A percentile compares a stretch with the other conserved stretches of the same genome.
These are phyloP conservation scores for Drosophila kepulauana DNA, from an alignment of 1,140 invertebrate species.

Conservation along the genomic window DNA sequence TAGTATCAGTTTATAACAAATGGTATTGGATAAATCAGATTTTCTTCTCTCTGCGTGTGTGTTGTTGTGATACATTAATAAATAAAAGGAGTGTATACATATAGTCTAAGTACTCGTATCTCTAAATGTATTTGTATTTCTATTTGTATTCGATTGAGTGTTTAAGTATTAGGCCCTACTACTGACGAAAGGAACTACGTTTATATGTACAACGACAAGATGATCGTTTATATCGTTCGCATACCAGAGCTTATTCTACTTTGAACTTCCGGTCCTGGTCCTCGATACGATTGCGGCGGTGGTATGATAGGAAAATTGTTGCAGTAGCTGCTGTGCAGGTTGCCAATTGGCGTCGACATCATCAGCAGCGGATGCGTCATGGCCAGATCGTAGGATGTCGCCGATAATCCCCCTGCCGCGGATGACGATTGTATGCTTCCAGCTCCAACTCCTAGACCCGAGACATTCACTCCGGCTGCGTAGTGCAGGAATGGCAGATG, in stretches of 20 bases:
- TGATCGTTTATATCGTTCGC: constrained; percentile 65
- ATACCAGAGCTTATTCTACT: constrained; percentile 76
- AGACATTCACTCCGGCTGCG: constrained; percentile 61
- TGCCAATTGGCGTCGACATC: constrained; percentile 72
- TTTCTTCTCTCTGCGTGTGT: no score
- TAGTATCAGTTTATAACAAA: no score
- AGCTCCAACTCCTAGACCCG: constrained; percentile 40
- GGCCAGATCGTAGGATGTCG: constrained; percentile 67
- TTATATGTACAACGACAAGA: constrained; percentile 62
- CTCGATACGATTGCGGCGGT: constrained; percentile 65
- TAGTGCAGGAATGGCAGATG: constrained; percentile 75
- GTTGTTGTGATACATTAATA: neutral
- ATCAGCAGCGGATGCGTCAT: constrained; percentile 73
- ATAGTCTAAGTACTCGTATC: constrained; percentile 2
- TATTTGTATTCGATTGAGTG: constrained; percentile 31
- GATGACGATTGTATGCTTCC: constrained; percentile 40
- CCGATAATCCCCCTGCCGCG: constrained; percentile 27
- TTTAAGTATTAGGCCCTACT: constrained; percentile 57
- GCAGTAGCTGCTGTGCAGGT: constrained; percentile 66
- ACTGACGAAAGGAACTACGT: constrained; percentile 66
- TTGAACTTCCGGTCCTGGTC: constrained; percentile 63
- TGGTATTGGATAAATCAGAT: no score
- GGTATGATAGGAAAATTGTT: constrained; percentile 69
- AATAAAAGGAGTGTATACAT: constrained; percentile 11
- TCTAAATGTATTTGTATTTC: constrained; percentile 19